These are phyloP conservation scores for Trachelus troglodyta DNA, from an alignment of 2,888 invertebrate species.

Conservation along the genomic window DNA sequence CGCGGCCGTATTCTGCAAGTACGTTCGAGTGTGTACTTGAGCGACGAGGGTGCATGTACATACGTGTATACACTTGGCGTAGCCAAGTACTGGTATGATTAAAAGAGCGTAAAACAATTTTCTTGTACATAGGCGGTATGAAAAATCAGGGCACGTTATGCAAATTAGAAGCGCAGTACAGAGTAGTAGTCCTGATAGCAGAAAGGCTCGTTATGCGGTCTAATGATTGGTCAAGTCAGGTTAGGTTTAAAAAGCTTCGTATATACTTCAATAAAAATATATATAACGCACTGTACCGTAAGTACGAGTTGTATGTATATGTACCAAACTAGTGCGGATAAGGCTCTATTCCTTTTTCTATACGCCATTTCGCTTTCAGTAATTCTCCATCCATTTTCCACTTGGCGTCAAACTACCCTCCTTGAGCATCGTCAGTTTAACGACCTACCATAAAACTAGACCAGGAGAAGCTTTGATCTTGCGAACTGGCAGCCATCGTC, in stretches of 20 bases:
- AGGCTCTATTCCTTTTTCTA: conserved; percentile 8
- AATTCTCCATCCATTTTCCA: not conserved
- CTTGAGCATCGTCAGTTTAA: not conserved
- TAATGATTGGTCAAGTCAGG: not conserved
- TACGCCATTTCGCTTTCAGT: not conserved
- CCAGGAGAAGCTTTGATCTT: not conserved
- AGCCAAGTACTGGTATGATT: not conserved
- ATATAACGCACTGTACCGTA: not conserved
- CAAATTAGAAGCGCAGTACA: conserved; percentile 20
- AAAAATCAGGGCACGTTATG: conserved; percentile 20
- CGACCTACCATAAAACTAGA: not conserved
- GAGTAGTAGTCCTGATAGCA: conserved; percentile 14
- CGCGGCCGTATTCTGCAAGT: not conserved
- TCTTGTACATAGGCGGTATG: not conserved
- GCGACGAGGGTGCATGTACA: not conserved
- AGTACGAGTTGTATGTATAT: not conserved
- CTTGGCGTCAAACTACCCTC: not conserved
- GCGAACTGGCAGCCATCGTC: not conserved
- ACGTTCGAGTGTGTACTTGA: not conserved
- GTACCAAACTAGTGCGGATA: not conserved
- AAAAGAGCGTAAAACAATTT: conserved; percentile 4
- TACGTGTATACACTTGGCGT: not conserved
- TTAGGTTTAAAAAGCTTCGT: not conserved
- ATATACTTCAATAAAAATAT: not conserved
- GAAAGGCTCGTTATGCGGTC: conserved; percentile 16